phyloP scores from a whole-genome alignment of 2,797 vertebrate genomes.

The Megaceryle alcyon region DNA sequence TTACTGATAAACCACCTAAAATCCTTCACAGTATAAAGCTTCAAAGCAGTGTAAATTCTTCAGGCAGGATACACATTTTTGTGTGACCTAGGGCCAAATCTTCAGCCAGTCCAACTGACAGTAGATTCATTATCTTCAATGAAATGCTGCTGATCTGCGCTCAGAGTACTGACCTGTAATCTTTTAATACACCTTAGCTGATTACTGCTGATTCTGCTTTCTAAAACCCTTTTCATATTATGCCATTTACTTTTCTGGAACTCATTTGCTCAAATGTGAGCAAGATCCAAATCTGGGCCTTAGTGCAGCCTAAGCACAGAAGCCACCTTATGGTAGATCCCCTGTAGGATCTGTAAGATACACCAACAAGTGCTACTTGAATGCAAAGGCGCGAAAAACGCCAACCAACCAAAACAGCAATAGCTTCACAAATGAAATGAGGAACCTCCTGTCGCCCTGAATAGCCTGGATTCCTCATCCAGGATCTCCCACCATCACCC shows the following conservation, averaged over 20 bases:
- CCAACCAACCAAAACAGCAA: not conserved
- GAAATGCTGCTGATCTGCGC: slow-evolving; percentile 7
- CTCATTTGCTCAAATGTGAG: not conserved
- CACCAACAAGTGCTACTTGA: not conserved
- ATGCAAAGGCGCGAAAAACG: not conserved
- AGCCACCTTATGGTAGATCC: not conserved
- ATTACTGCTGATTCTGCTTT: slow-evolving; percentile 49
- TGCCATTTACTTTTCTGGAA: slow-evolving; percentile 10
- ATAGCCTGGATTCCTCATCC: not conserved
- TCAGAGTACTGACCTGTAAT: not conserved
- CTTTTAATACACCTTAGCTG: slow-evolving; percentile 21
- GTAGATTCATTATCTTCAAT: slow-evolving; percentile 10
- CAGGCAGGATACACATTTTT: not conserved
- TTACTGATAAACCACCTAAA: slow-evolving; percentile 48
- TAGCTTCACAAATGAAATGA: not conserved
- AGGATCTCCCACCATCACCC: not conserved
- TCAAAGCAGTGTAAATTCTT: slow-evolving; percentile 46
- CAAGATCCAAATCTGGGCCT: not conserved
- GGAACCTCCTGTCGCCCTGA: not conserved
- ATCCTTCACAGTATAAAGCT: slow-evolving; percentile 18
- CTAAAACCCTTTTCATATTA: not conserved
- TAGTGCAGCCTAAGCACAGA: not conserved
- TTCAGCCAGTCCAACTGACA: not conserved
- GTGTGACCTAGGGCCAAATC: slow-evolving; percentile 1
- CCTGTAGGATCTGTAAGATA: not conserved